A percentile compares a stretch with the other conserved stretches of the same genome.
These are phyloP conservation scores for Sycophila sp. DNA, from an alignment of 1,140 invertebrate species.

Conservation along the genomic window DNA sequence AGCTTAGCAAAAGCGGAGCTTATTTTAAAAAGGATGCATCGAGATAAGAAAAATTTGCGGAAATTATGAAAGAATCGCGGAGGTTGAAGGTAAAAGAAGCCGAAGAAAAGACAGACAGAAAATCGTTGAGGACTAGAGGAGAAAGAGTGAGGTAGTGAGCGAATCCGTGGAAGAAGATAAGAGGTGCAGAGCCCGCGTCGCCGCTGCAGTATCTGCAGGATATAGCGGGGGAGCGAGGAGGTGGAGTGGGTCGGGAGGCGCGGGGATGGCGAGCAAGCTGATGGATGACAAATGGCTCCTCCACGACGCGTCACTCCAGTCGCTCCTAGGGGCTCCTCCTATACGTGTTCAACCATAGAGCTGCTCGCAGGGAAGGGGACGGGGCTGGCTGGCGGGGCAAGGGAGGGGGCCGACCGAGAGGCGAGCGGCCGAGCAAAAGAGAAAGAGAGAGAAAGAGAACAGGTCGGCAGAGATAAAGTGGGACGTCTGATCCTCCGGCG, in stretches of 20 bases:
- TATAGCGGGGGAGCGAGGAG: not conserved
- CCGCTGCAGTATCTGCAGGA: conserved; percentile 1
- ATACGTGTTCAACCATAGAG: conserved; percentile 32
- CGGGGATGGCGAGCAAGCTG: conserved; percentile 24
- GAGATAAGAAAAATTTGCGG: conserved; percentile 2
- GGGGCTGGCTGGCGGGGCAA: conserved; percentile 30
- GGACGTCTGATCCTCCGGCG: conserved; percentile 55
- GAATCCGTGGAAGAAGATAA: conserved; percentile 4
- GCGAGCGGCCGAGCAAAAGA: conserved; percentile 31
- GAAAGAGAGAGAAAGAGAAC: conserved; percentile 33
- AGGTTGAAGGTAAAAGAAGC: not conserved
- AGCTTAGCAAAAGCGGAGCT: too few species aligned
- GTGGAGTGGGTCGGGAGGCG: conserved; percentile 2
- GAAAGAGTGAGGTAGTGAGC: too few species aligned
- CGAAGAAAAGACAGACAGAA: not conserved
- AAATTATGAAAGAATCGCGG: conserved; percentile 24
- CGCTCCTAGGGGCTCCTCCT: conserved; percentile 33
- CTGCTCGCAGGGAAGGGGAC: not conserved
- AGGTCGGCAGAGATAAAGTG: conserved; percentile 54
- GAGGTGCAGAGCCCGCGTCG: not conserved
- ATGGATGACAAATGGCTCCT: conserved; percentile 45
- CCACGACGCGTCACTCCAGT: conserved; percentile 41
- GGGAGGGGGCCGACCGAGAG: conserved; percentile 37
- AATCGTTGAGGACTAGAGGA: conserved; percentile 10
- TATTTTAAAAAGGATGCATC: too few species aligned